Evolutionary conservation across 2,113 vertebrate genomes (phyloP).

Genomic region (Anas platyrhynchos): DNA sequence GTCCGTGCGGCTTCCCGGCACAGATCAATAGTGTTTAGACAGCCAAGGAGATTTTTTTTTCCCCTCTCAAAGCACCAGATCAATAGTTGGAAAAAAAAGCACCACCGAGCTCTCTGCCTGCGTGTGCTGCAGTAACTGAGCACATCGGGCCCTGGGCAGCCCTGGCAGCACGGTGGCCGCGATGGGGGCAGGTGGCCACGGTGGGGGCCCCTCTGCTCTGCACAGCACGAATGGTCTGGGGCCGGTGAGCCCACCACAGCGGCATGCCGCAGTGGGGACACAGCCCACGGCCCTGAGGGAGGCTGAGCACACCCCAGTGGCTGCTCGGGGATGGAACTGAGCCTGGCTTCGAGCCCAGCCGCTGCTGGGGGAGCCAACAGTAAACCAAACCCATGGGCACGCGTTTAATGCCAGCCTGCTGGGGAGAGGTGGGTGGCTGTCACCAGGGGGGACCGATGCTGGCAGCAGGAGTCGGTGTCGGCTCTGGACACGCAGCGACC

Average conservation of each 20-base stretch:
- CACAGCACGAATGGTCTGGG: fast-evolving
- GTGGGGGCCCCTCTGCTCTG: not conserved
- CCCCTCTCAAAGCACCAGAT: constrained; percentile 83
- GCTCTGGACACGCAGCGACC: not conserved
- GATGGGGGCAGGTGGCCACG: fast-evolving
- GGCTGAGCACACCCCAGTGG: not conserved
- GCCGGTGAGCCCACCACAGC: fast-evolving
- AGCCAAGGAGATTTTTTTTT: constrained; percentile 86
- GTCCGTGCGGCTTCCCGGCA: constrained; percentile 81
- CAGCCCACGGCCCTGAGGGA: not conserved
- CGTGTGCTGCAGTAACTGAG: constrained; percentile 86
- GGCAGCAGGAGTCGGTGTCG: not conserved
- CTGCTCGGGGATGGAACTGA: not conserved
- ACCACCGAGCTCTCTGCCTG: constrained; percentile 61
- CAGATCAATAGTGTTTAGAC: constrained; percentile 95
- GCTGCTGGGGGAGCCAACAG: fast-evolving
- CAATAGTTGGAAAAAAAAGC: constrained; percentile 82
- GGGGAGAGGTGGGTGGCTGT: not conserved
- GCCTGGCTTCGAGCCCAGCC: not conserved
- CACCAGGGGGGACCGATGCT: not conserved
- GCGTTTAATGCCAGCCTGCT: fast-evolving
- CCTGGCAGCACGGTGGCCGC: fast-evolving
- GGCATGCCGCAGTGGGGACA: not conserved
- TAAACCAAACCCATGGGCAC: not conserved
- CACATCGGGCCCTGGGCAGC: constrained; percentile 14